Evolutionary conservation across 2,888 invertebrate genomes (phyloP).

Genomic region (Lysandra bellargus): DNA sequence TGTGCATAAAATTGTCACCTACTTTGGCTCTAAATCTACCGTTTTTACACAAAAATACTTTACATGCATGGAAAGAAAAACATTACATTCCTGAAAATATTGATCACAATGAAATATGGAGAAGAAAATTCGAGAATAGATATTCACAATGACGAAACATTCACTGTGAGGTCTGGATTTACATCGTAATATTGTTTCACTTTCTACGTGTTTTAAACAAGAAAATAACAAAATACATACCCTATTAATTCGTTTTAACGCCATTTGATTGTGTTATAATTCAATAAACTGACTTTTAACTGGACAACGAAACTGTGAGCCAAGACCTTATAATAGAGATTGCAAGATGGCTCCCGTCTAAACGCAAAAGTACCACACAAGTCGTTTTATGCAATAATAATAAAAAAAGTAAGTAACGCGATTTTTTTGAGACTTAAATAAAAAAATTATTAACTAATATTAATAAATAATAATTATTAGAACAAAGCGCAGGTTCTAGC

Average conservation of each 20-base stretch:
- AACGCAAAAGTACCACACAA: conserved; percentile 87
- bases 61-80: conserved; percentile 30
- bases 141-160: conserved; percentile 84
- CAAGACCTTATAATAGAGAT: conserved; percentile 92
- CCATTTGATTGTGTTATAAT: conserved; percentile 89
- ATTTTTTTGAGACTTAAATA: conserved; percentile 64
- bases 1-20: conserved; percentile 77
- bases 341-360: conserved; percentile 92
- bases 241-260: conserved; percentile 99
- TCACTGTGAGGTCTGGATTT: conserved; percentile 75
- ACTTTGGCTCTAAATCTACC: conserved; percentile 63
- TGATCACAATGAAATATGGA: conserved; percentile 74
- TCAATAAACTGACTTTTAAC: conserved; percentile 88
- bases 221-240: conserved; percentile 81
- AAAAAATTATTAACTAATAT: conserved; percentile 75
- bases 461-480: conserved; percentile 68
- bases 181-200: conserved; percentile 59
- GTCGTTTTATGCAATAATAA: conserved; percentile 80
- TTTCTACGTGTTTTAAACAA: conserved; percentile 54
- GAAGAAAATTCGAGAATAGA: conserved; percentile 82
- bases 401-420: conserved; percentile 55
- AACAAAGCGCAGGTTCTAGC: conserved; percentile 65
- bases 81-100: conserved; percentile 45
- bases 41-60: conserved; percentile 47
- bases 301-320: conserved; percentile 91